Evolutionary conservation across 1,140 invertebrate species (phyloP), one percentile per base, ranked within the genome.

Genomic region (Cylas formicarius): DNA sequence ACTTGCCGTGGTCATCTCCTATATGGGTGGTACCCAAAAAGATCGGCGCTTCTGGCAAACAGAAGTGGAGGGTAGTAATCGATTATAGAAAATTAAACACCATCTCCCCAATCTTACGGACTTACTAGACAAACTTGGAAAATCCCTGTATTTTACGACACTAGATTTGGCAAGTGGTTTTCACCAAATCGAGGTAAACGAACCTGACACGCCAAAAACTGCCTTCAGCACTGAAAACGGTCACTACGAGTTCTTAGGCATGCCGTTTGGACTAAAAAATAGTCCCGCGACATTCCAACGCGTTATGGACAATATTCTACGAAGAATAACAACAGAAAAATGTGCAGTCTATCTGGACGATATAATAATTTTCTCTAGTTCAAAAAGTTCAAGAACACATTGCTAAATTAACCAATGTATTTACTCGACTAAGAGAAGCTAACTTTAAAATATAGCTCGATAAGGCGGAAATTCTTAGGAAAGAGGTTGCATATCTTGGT

Each of bases 51-150:
- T 45, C 46, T 9, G 58, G 52, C 7, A 43, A 60, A 54, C 41
- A 18, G 19, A 63, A 57, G 53, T 67, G 61, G 57, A 29, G 63
- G 32, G 16, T 67, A 7, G 60, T 61, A 2, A 53, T 67, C 7
- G 62, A 67, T 44, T 68, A 57, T 37, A 27, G 58, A 13, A 55
- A 57, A 41, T 23, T 8, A 61, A 70, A 68, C 44, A 66, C 56
- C 75, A 74, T 0, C 42, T 79, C 7, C 75, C 74, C 2, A 57
- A 64, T 28, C 72, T 76, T 9, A 60, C 2, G n/a, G 67, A 71
- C 6, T 68, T 75, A 9, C 58, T 67, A 9, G 62, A 71, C 10
- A 32, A 44, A 17, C 44, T 76, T 37, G 54, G 53, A 3, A 52
- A 58, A 5, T 47, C 57, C 6, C 52, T 52, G 36, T 67, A 58